Conservation (phyloP, 2,888 invertebrate genomes). For the Eupelmus urozonus region DNA sequence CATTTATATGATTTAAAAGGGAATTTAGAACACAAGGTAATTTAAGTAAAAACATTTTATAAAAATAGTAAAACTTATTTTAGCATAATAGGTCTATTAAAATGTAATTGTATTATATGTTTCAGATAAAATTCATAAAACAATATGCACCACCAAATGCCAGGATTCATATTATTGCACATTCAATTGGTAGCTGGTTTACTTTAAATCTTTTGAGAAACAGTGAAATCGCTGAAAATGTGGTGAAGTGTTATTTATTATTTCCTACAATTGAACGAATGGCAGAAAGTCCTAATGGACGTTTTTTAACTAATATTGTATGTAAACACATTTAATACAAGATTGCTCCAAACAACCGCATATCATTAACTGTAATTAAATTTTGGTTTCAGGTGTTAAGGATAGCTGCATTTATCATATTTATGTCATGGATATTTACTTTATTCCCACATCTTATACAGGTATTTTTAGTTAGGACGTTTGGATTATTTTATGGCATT, state of each 20-base stretch:
- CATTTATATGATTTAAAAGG: constrained; percentile 86
- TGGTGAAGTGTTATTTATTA: constrained; percentile 85
- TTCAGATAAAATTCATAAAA: constrained; percentile 83
- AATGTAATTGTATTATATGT: constrained; percentile 53
- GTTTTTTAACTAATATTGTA: constrained; percentile 82
- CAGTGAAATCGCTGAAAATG: constrained; percentile 79
- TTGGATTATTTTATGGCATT: constrained; percentile 79
- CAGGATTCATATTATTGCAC: constrained; percentile 90
- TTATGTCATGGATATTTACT: constrained; percentile 78
- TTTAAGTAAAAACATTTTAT: not conserved
- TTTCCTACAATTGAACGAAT: constrained; percentile 94
- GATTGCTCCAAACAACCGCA: no score
- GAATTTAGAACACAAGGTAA: constrained; percentile 88
- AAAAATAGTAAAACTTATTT: no score
- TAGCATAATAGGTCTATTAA: not conserved
- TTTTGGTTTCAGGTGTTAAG: constrained; percentile 74
- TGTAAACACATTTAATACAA: constrained; percentile 64
- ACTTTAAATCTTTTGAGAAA: constrained; percentile 85
- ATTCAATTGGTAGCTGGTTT: constrained; percentile 94
- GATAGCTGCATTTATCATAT: constrained; percentile 77
- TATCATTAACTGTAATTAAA: constrained; percentile 16
- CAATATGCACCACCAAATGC: constrained; percentile 85
- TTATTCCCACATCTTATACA: constrained; percentile 80
- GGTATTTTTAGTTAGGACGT: constrained; percentile 79
- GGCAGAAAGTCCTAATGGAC: constrained; percentile 87